Evolutionary conservation across 1,140 invertebrate genomes (phyloP).

Genomic region (Drosophila navojoa): DNA sequence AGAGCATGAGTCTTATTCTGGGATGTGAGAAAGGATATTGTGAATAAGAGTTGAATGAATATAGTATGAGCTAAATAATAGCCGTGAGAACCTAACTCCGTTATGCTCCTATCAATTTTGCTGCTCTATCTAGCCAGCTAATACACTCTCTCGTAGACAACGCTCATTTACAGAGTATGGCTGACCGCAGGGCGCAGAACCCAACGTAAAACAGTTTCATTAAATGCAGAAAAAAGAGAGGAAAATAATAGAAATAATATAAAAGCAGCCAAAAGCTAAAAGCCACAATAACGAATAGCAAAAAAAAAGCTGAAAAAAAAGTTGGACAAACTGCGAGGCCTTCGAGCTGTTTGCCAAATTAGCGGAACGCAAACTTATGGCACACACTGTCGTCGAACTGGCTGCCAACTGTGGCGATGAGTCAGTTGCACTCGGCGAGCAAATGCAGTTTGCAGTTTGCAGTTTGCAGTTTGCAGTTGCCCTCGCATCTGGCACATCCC

Average conservation of each 20-base stretch:
- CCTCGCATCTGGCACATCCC: slow-evolving; percentile 66
- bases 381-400: slow-evolving; percentile 58
- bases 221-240: slow-evolving; percentile 16
- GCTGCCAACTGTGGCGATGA: slow-evolving; percentile 44
- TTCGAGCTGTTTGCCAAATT: slow-evolving; percentile 62
- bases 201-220: slow-evolving; percentile 20
- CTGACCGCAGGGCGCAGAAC: slow-evolving; percentile 2
- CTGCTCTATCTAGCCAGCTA: not conserved
- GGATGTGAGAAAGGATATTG: too few relatives aligned
- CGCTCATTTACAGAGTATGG: slow-evolving; percentile 3
- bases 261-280: slow-evolving; percentile 8
- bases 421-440: slow-evolving; percentile 30
- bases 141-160: not conserved
- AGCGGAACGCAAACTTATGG: slow-evolving; percentile 59
- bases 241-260: slow-evolving; percentile 10
- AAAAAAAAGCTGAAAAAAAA: slow-evolving; percentile 13
- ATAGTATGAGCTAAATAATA: too few relatives aligned
- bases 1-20: too few relatives aligned
- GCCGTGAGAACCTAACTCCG: too few relatives aligned
- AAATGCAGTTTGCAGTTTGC: slow-evolving; percentile 2
- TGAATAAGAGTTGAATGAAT: too few relatives aligned
- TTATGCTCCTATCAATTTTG: too few relatives aligned
- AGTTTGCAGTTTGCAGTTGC: slow-evolving; percentile 15
- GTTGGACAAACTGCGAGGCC: slow-evolving; percentile 16
- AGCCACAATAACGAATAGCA: not conserved